A percentile compares a stretch with the other conserved stretches of the same genome.
Conservation (phyloP, 2,113 vertebrate species). For the Cnemophilus loriae region DNA sequence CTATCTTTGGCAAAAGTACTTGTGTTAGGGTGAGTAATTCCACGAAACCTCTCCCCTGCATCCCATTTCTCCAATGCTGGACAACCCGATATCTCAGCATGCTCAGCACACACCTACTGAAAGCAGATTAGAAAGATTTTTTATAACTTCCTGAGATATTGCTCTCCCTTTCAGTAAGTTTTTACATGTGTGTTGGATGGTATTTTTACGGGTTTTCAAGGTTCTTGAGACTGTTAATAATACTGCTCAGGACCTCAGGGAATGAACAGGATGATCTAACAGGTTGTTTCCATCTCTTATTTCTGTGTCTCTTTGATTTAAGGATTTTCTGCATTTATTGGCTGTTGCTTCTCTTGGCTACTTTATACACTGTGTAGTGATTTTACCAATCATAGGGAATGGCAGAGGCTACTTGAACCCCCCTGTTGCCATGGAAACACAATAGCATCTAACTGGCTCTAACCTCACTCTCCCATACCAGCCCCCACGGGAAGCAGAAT, state of each 20-base stretch:
- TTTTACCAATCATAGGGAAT: slow-evolving; percentile 25
- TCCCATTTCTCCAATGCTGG: background rate
- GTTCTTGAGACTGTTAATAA: slow-evolving; percentile 29
- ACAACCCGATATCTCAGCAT: background rate
- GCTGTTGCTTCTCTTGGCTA: slow-evolving; percentile 33
- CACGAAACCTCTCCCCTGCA: background rate
- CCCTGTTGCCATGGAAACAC: slow-evolving; percentile 49
- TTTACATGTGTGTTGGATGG: slow-evolving; percentile 6
- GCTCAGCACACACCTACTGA: background rate
- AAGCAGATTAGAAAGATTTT: background rate
- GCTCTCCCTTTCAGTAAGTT: slow-evolving; percentile 6
- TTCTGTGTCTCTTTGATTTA: slow-evolving; percentile 50
- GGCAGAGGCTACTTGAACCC: slow-evolving; percentile 19
- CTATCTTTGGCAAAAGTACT: background rate
- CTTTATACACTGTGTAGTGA: background rate
- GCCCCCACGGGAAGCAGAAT: slow-evolving; percentile 43
- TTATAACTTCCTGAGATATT: slow-evolving; percentile 19
- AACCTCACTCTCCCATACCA: background rate
- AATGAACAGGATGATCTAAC: slow-evolving; percentile 14
- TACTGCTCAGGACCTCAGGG: background rate
- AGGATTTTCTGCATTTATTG: slow-evolving; percentile 54
- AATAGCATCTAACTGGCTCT: slow-evolving; percentile 26
- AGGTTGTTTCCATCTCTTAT: slow-evolving; percentile 36
- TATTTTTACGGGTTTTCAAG: slow-evolving; percentile 43
- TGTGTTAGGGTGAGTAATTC: background rate